Base-by-base conservation (phyloP, 2,888 invertebrate genomes). In the Pseudococcus longispinus region DNA sequence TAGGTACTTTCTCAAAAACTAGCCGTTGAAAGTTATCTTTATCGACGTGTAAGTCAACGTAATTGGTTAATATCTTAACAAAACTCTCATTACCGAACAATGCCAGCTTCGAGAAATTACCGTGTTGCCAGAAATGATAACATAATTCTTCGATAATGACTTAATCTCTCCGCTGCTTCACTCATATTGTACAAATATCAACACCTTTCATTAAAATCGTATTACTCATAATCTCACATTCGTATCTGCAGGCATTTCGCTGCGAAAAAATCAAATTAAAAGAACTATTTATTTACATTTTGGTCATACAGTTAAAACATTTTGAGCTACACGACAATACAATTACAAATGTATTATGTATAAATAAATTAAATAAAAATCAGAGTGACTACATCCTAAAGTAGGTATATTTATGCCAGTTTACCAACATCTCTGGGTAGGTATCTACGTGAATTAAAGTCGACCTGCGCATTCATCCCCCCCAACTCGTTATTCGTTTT, bases 201-300 rank as follows among this genome's bases (percentile, higher is more conserved):
- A 2, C 37, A 37, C 9, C 37, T 5, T 9, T 37, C 37, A 9
- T 37, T 37, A 37, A 37, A 37, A 37, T 37, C 37, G 37, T 37
- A 37, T 37, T 37, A 37, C 37, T 37, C 37, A 9, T 37, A 37
- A 37, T 37, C 37, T 37, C 37, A 37, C 37, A 37, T 37, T 37
- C n/a, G 0, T 6, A 37, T 37, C 37, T 37, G n/a, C n/a, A n/a
- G n/a, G n/a, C n/a, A n/a, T 55, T 55, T 55, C n/a, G 0, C 55
- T 2, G 2, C n/a, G 11, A 23, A 60, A 70, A 29, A 18, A 70
- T 70, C 70, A 70, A 29, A 70, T 70, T 70, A 70, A 29, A 70
- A 70, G 70, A 70, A 70, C 70, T 70, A 70, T 70, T 65, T 65
- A 70, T 70, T 70, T 70, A 70, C 70, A 70, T 18, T 15, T 60